Base-by-base conservation (phyloP, 1,140 invertebrate genomes). In the Drosophila nigromelanica region DNA sequence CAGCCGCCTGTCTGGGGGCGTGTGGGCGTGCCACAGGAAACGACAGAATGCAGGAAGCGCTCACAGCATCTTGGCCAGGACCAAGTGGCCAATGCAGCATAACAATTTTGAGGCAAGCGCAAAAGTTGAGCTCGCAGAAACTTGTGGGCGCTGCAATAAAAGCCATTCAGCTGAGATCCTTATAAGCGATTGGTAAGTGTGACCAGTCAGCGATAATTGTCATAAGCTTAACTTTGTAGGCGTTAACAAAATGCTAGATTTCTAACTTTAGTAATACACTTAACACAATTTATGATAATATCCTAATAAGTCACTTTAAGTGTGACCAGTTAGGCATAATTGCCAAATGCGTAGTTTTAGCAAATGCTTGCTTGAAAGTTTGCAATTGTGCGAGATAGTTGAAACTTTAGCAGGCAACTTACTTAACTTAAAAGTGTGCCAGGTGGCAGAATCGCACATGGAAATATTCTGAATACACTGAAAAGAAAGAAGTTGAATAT, bases 21-120 rank as follows among this genome's bases (percentile, higher is more conserved):
- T 37, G n/a, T 40, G 39, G 71, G 24, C 45, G 47, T 55, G 56
- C 40, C 61, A 78, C 73, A 76, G 80, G 76, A 80, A 76, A 67
- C 50, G 68, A 68, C 35, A 40, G 62, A 24, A 37, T 33, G 18
- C 62, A 66, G 52, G 52, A 66, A 66, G 62, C 52, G 10, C 27
- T 39, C 37, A 45, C 47, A 64, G 8, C 56, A 66, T 58, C 62
- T 66, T 67, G 55, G 54, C 59, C 37, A 27, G 42, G 10, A 33
- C 37, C 21, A 39, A 50, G 30, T 63, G 45, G 48, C 68, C 11
- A 39, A 52, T 51, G 70, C 54, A 52, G 67, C 58, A 59, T 60
- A 40, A 51, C 72, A 73, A 67, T 73, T 76, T 73, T 73, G 61
- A 75, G 55, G 40, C 40, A n/a, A 45, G 47, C 73, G 52, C 50